A percentile compares a stretch with the other conserved stretches of the same genome.
These are phyloP conservation scores for Enteromius radiatus DNA, from an alignment of 2,797 vertebrate species.

Conservation along the genomic window DNA sequence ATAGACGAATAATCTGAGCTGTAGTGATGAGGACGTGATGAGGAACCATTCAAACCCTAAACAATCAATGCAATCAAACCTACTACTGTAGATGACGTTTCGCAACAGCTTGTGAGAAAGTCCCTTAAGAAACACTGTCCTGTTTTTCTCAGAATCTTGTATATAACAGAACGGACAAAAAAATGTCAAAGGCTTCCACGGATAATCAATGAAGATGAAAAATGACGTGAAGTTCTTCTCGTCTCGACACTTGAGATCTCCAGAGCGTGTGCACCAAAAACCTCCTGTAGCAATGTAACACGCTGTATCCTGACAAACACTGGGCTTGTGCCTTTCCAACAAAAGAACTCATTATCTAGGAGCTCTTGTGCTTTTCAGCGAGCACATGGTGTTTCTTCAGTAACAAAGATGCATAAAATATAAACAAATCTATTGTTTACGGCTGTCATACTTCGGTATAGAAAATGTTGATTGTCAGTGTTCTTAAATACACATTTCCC, in stretches of 20 bases:
- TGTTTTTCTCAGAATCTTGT: constrained; percentile 23
- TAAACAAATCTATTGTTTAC: constrained; percentile 51
- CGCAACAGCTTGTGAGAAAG: constrained; percentile 28
- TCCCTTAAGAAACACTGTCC: neutral
- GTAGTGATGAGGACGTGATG: constrained; percentile 41
- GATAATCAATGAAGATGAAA: constrained; percentile 10
- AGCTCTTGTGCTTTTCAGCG: constrained; percentile 39
- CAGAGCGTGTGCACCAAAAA: constrained; percentile 38
- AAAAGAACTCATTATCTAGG: constrained; percentile 29
- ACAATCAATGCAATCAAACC: constrained; percentile 34
- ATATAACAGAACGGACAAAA: constrained; percentile 34
- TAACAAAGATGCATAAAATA: constrained; percentile 51
- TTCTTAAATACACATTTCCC: constrained; percentile 27
- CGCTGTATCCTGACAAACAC: constrained; percentile 39
- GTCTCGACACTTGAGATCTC: constrained; percentile 30
- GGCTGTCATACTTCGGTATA: constrained; percentile 38
- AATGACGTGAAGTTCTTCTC: constrained; percentile 19
- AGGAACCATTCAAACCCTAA: neutral
- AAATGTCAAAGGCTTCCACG: constrained; percentile 15
- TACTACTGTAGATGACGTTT: constrained; percentile 4
- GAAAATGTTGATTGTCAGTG: constrained; percentile 43
- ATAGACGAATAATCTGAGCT: constrained; percentile 37
- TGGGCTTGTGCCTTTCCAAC: constrained; percentile 41
- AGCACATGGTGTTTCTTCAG: constrained; percentile 42
- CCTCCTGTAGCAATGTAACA: constrained; percentile 39